A percentile compares a stretch with the other conserved stretches of the same genome.
phyloP scores from a whole-genome alignment of 1,140 invertebrate genomes.

The Hyposmocoma kahamanoa region DNA sequence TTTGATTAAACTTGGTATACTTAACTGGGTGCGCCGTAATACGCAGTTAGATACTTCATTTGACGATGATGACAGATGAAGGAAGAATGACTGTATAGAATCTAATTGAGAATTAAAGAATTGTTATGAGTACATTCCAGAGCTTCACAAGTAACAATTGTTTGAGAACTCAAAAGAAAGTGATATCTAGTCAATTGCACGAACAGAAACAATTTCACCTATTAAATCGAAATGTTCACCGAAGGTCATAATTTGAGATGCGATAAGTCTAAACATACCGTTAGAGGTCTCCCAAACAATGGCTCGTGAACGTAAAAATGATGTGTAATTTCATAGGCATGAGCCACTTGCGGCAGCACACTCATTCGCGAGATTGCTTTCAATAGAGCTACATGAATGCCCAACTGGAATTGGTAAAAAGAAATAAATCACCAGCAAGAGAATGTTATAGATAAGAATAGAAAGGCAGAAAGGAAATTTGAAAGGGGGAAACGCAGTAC shows the following conservation, averaged over 20 bases:
- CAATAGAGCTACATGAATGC: constrained; percentile 22
- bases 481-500: too few species aligned
- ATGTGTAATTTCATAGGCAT: constrained; percentile 36
- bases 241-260: constrained; percentile 50
- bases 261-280: constrained; percentile 43
- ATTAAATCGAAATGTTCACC: constrained; percentile 35
- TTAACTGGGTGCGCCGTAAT: too few species aligned
- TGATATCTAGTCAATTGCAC: constrained; percentile 34
- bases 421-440: constrained; percentile 18
- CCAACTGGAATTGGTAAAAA: constrained; percentile 19
- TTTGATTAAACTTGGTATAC: too few species aligned
- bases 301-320: constrained; percentile 42
- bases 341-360: constrained; percentile 21
- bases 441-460: constrained; percentile 22
- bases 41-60: too few species aligned
- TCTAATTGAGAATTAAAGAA: too few species aligned
- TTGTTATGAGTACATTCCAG: too few species aligned
- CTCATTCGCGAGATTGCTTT: constrained; percentile 38
- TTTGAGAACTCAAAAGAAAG: constrained; percentile 48
- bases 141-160: too few species aligned
- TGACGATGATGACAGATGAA: too few species aligned
- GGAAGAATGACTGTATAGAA: too few species aligned
- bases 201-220: constrained; percentile 45
- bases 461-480: constrained; percentile 17
- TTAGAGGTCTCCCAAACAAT: constrained; percentile 39